These are phyloP conservation scores for Drosophila yooni DNA, from an alignment of 2,888 invertebrate genomes.

Conservation along the genomic window DNA sequence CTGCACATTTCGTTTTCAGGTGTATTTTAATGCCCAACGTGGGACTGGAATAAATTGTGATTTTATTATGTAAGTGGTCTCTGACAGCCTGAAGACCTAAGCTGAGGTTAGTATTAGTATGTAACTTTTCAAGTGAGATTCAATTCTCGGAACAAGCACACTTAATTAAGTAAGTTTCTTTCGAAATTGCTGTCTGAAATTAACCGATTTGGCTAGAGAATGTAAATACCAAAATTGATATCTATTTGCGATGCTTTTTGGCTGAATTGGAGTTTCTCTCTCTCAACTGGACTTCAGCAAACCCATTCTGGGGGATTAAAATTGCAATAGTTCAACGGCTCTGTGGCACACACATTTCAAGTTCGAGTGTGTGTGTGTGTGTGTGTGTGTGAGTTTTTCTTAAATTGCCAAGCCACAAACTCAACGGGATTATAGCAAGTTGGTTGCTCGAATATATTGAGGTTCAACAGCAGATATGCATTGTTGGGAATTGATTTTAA, in stretches of 20 bases:
- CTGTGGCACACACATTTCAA: slow-evolving; percentile 42
- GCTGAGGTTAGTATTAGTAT: too few relatives aligned
- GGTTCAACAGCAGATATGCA: slow-evolving; percentile 50
- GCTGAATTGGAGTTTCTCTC: slow-evolving; percentile 9
- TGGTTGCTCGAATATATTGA: slow-evolving; percentile 23
- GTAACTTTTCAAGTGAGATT: not conserved
- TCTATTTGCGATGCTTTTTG: not conserved
- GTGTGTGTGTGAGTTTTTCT: slow-evolving; percentile 28
- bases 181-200: not conserved
- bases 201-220: not conserved
- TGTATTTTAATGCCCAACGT: not conserved
- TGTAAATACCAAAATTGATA: not conserved
- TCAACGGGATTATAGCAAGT: slow-evolving; percentile 42
- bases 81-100: not conserved
- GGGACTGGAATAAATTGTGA: not conserved
- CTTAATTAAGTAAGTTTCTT: not conserved
- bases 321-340: slow-evolving; percentile 49
- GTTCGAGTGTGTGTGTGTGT: slow-evolving; percentile 14
- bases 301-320: slow-evolving; percentile 32
- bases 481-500: slow-evolving; percentile 59
- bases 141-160: not conserved
- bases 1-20: not conserved
- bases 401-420: slow-evolving; percentile 49
- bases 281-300: slow-evolving; percentile 18
- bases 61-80: not conserved